Conservation (phyloP, 1,140 invertebrate species). For the Drosophila nasuta region DNA sequence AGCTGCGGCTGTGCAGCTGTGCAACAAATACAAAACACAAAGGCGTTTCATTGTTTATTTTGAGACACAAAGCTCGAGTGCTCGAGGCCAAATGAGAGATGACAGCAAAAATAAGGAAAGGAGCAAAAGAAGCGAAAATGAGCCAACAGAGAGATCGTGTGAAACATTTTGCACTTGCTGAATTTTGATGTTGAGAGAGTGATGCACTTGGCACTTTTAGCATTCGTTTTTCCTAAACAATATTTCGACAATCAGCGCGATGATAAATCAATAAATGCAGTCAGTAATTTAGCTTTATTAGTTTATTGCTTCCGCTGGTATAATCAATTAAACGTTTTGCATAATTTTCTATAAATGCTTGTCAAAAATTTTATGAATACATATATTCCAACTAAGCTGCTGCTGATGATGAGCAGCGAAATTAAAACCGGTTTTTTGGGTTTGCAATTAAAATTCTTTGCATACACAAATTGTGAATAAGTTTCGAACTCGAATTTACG, state of each 20-base stretch:
- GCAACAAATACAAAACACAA: slow-evolving; percentile 11
- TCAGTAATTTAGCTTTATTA: neutral
- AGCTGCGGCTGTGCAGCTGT: slow-evolving; percentile 10
- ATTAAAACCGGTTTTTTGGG: slow-evolving; percentile 1
- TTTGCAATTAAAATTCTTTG: slow-evolving; percentile 18
- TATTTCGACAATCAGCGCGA: too few relatives aligned
- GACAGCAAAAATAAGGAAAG: neutral
- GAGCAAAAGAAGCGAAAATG: neutral
- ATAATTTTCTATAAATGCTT: slow-evolving; percentile 6
- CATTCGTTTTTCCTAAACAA: too few relatives aligned
- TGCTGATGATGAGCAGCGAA: neutral
- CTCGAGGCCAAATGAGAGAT: slow-evolving; percentile 12
- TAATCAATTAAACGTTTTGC: slow-evolving; percentile 7
- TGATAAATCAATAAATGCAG: neutral
- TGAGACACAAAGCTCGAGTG: slow-evolving; percentile 41
- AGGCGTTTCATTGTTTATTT: slow-evolving; percentile 52
- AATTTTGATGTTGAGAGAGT: neutral
- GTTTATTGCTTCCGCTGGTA: slow-evolving; percentile 2
- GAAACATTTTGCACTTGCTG: slow-evolving; percentile 6
- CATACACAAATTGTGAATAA: neutral
- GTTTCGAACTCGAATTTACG: neutral
- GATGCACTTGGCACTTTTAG: neutral
- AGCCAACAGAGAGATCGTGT: slow-evolving; percentile 5
- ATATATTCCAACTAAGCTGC: neutral
- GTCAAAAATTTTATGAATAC: slow-evolving; percentile 8